Conservation (phyloP, 2,888 invertebrate species). For the Watsonalla binaria region DNA sequence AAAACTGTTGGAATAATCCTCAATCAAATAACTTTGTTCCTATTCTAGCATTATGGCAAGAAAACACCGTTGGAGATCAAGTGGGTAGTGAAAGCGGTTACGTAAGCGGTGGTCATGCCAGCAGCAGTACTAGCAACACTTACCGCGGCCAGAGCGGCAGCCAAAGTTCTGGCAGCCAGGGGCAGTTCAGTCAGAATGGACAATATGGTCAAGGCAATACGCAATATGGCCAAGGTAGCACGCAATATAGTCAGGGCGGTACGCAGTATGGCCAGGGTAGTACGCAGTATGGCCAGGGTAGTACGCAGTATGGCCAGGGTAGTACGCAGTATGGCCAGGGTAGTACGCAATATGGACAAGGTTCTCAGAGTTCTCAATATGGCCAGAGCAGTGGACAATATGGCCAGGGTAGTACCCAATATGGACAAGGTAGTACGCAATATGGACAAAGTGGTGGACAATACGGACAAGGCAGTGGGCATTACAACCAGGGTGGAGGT, state of each 20-base stretch:
- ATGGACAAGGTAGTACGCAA: background rate
- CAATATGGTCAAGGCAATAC: background rate
- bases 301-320: background rate
- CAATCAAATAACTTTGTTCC: no score
- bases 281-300: no score
- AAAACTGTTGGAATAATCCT: no score
- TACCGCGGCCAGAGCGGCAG: slow-evolving; percentile 15
- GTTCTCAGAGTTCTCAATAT: background rate
- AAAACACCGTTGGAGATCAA: slow-evolving; percentile 1
- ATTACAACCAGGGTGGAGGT: slow-evolving; percentile 11
- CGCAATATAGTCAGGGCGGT: background rate
- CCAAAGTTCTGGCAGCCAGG: slow-evolving; percentile 8
- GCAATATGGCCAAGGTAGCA: background rate
- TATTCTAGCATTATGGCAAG: slow-evolving; percentile 13
- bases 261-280: slow-evolving; percentile 9
- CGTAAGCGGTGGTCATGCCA: slow-evolving; percentile 11
- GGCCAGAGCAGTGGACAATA: no score
- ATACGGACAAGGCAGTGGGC: background rate
- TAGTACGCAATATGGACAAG: slow-evolving; percentile 12
- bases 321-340: background rate
- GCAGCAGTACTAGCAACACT: slow-evolving; percentile 12
- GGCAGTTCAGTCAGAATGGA: slow-evolving; percentile 4
- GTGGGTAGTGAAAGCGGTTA: slow-evolving; percentile 10
- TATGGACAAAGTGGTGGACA: background rate
- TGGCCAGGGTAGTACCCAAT: background rate